A percentile compares a stretch with the other conserved stretches of the same genome.
These are phyloP conservation scores for Spongia lamella DNA, from an alignment of 37 sponge, comb jelly and placozoan genomes.

Conservation along the genomic window DNA sequence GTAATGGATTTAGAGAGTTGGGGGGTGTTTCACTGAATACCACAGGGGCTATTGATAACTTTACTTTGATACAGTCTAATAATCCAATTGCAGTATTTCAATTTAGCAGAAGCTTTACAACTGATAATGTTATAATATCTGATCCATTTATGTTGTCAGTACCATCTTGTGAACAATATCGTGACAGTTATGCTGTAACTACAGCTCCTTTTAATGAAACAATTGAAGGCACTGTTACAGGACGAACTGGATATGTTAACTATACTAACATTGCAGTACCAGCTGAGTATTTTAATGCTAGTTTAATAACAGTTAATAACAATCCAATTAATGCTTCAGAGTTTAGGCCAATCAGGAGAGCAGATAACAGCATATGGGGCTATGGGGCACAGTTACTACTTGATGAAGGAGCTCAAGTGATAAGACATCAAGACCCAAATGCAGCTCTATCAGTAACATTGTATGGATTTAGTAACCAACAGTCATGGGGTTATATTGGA, in stretches of 20 bases:
- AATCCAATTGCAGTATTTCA: slow-evolving; percentile 42
- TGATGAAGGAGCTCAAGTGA: slow-evolving; percentile 20
- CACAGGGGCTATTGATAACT: neutral
- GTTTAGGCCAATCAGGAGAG: slow-evolving; percentile 21
- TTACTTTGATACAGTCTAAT: slow-evolving; percentile 38
- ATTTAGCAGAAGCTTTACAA: slow-evolving; percentile 20
- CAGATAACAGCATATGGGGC: slow-evolving; percentile 18
- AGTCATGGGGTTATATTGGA: slow-evolving; percentile 64
- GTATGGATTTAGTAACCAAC: slow-evolving; percentile 40
- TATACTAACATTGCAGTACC: slow-evolving; percentile 41
- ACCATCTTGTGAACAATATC: slow-evolving; percentile 69
- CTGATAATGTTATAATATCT: slow-evolving; percentile 37
- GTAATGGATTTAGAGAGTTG: slow-evolving; percentile 25
- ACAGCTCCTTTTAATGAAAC: too few species aligned
- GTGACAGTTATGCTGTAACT: slow-evolving; percentile 37
- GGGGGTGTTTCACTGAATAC: too few species aligned
- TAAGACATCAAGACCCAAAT: slow-evolving; percentile 30
- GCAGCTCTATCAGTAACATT: slow-evolving; percentile 40
- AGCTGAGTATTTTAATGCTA: slow-evolving; percentile 21
- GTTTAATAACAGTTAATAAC: slow-evolving; percentile 23
- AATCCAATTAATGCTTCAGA: neutral
- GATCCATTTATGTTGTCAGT: slow-evolving; percentile 69
- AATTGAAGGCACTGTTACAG: slow-evolving; percentile 5
- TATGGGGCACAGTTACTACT: slow-evolving; percentile 16
- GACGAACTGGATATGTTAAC: slow-evolving; percentile 15